A percentile compares a stretch with the other conserved stretches of the same genome.
Conservation (phyloP, 2,797 vertebrate species). For the Salmo trutta region DNA sequence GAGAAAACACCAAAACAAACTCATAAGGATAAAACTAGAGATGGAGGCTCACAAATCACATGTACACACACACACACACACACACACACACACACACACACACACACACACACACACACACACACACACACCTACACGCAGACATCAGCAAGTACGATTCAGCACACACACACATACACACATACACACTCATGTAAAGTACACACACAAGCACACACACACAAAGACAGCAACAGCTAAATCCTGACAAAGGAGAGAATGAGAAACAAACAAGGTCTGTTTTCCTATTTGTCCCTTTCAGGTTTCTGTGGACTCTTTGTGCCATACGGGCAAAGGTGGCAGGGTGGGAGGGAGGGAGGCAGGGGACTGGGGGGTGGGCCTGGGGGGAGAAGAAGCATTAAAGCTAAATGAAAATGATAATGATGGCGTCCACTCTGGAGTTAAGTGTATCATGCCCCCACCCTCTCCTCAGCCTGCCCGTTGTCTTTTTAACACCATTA, state of each 20-base stretch:
- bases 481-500: slow-evolving; percentile 75
- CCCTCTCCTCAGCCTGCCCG: slow-evolving; percentile 49
- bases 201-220: background rate
- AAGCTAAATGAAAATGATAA: slow-evolving; percentile 53
- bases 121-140: no score
- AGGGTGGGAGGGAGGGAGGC: background rate
- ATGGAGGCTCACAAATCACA: background rate
- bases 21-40: background rate
- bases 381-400: background rate
- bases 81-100: no score
- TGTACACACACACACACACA: background rate
- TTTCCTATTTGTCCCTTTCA: slow-evolving; percentile 31
- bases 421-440: slow-evolving; percentile 58
- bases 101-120: no score
- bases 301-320: slow-evolving; percentile 27
- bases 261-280: slow-evolving; percentile 24
- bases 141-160: no score
- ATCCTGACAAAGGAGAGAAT: background rate
- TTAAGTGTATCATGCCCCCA: slow-evolving; percentile 59
- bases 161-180: no score
- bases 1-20: slow-evolving; percentile 21
- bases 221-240: slow-evolving; percentile 6
- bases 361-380: background rate
- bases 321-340: slow-evolving; percentile 32
- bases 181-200: no score